Evolutionary conservation across 2,888 invertebrate genomes (phyloP).

Genomic region (Hemistola chrysoprasaria): DNA sequence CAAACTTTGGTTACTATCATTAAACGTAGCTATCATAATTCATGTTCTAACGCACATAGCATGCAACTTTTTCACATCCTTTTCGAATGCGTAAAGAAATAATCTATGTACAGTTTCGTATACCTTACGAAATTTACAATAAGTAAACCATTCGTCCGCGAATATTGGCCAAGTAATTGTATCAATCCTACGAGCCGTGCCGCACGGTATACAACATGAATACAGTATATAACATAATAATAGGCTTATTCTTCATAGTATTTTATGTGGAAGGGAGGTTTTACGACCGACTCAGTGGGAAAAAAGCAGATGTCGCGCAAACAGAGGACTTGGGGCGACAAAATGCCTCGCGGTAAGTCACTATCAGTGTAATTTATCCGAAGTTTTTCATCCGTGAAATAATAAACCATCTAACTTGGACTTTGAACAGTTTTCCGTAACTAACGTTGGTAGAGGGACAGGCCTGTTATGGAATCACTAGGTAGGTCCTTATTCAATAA

Average conservation of each 20-base stretch:
- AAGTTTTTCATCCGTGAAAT: no score
- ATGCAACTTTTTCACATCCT: slow-evolving; percentile 26
- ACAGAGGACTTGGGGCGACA: slow-evolving; percentile 38
- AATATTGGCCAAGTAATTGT: slow-evolving; percentile 25
- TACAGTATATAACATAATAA: slow-evolving; percentile 37
- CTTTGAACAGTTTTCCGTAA: not conserved
- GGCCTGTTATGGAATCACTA: no score
- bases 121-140: slow-evolving; percentile 29
- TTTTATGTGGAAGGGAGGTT: slow-evolving; percentile 36
- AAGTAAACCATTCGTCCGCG: slow-evolving; percentile 21
- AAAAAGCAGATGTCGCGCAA: slow-evolving; percentile 43
- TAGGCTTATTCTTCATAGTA: slow-evolving; percentile 40
- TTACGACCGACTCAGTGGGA: slow-evolving; percentile 56
- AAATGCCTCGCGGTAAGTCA: slow-evolving; percentile 50
- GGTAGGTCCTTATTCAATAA: no score
- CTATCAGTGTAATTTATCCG: no score
- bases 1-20: no score
- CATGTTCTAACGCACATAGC: no score
- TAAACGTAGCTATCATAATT: no score
- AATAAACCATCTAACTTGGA: not conserved
- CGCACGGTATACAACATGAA: slow-evolving; percentile 36
- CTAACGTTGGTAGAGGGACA: not conserved
- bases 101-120: slow-evolving; percentile 19
- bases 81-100: slow-evolving; percentile 24
- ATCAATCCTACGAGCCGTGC: slow-evolving; percentile 26